Evolutionary conservation across 2,113 vertebrate genomes (phyloP).

Genomic region (Eretmochelys imbricata): DNA sequence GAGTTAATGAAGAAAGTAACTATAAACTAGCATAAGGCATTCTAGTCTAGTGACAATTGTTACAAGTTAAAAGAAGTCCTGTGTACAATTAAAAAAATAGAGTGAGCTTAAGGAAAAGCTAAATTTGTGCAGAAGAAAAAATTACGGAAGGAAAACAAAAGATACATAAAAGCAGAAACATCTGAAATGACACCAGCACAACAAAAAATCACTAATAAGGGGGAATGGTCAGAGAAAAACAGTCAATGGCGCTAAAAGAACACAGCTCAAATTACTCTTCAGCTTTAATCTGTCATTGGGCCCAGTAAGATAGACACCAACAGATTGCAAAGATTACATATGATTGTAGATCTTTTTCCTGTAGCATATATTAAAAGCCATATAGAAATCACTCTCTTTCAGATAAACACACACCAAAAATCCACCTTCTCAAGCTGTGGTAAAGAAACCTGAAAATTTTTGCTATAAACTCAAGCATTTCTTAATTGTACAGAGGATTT

Average conservation of each 20-base stretch:
- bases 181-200: fast-evolving
- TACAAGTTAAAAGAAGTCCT: neutral
- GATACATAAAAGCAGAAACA: neutral
- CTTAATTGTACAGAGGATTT: neutral
- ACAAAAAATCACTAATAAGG: fast-evolving
- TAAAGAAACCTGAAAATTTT: neutral
- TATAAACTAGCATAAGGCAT: fast-evolving
- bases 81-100: neutral
- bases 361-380: neutral
- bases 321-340: neutral
- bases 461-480: neutral
- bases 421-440: neutral
- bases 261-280: neutral
- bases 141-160: neutral
- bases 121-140: neutral
- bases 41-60: neutral
- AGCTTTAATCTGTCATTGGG: slow-evolving; percentile 22
- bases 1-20: neutral
- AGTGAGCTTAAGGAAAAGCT: neutral
- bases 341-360: neutral
- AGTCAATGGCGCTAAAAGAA: neutral
- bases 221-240: neutral
- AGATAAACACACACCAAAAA: neutral
- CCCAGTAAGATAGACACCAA: neutral
- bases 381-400: neutral